Evolutionary conservation across 2,888 invertebrate genomes (phyloP).

Genomic region (Drosophila mettleri): DNA sequence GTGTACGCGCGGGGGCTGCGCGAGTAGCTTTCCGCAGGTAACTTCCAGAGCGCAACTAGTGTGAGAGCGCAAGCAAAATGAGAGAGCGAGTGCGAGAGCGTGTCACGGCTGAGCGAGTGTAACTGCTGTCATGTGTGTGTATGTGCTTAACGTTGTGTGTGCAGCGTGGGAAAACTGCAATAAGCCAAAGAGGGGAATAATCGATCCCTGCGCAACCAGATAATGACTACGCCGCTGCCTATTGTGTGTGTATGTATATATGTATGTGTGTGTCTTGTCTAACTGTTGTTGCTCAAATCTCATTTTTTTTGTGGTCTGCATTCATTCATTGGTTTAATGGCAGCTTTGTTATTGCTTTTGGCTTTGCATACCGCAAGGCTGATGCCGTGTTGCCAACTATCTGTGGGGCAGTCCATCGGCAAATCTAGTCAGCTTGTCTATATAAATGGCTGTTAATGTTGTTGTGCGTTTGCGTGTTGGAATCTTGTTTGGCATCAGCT

Average conservation of each 20-base stretch:
- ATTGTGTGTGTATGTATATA: conserved; percentile 2
- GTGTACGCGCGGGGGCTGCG: conserved; percentile 53
- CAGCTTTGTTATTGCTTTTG: conserved; percentile 2
- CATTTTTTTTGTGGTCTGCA: conserved; percentile 13
- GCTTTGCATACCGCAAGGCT: conserved; percentile 51
- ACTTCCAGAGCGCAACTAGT: conserved; percentile 41
- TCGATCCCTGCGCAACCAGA: conserved; percentile 21
- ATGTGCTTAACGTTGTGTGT: conserved; percentile 32
- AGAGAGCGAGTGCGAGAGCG: conserved; percentile 42
- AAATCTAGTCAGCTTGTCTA: conserved; percentile 38
- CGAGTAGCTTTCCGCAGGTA: conserved; percentile 67
- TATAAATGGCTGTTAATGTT: conserved; percentile 20
- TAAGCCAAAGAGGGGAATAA: conserved; percentile 11
- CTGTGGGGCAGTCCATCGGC: conserved; percentile 51
- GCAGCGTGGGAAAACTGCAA: conserved; percentile 72
- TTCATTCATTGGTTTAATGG: conserved; percentile 33
- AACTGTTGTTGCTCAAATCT: conserved; percentile 23
- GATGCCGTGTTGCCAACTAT: conserved; percentile 55
- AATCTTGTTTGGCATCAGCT: conserved; percentile 68
- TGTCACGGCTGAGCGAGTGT: conserved; percentile 74
- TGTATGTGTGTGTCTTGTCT: conserved; percentile 3
- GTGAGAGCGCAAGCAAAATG: conserved; percentile 35
- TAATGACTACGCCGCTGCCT: conserved; percentile 37
- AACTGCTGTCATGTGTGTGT: conserved; percentile 53
- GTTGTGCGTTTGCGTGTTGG: conserved; percentile 72